Conservation (phyloP, 2,888 invertebrate genomes). For the Lasioglossum vierecki region DNA sequence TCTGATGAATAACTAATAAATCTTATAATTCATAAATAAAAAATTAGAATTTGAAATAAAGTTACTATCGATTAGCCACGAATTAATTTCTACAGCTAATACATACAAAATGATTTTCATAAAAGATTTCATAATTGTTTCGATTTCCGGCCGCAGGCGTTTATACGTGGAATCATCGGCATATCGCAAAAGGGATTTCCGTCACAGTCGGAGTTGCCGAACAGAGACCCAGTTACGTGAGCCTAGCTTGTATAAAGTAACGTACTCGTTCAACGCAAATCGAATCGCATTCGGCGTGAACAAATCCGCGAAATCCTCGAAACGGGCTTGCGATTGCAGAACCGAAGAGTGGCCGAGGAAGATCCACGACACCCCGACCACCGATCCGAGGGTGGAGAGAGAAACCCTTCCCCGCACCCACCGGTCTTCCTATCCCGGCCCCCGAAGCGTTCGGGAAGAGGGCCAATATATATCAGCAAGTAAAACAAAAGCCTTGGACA, state of each 20-base stretch:
- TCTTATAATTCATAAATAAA: too few relatives aligned
- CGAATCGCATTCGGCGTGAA: slow-evolving; percentile 30
- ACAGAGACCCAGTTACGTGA: neutral
- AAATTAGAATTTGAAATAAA: too few relatives aligned
- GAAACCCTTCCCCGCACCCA: slow-evolving; percentile 32
- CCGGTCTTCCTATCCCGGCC: slow-evolving; percentile 30
- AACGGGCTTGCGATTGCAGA: slow-evolving; percentile 25
- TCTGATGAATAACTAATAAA: too few relatives aligned
- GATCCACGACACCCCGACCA: slow-evolving; percentile 46
- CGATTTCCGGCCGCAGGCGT: neutral
- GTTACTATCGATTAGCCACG: neutral
- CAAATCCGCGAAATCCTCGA: slow-evolving; percentile 42
- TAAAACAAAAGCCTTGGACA: slow-evolving; percentile 81
- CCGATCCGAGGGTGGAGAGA: slow-evolving; percentile 12
- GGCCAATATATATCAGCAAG: slow-evolving; percentile 80
- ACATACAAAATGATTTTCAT: neutral
- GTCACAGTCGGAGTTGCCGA: neutral
- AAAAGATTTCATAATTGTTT: neutral
- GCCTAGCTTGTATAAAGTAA: slow-evolving; percentile 20
- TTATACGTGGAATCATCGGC: neutral
- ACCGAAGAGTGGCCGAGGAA: slow-evolving; percentile 33
- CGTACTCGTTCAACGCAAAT: slow-evolving; percentile 25
- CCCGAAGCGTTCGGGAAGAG: slow-evolving; percentile 59
- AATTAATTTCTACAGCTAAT: neutral
- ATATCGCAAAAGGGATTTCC: slow-evolving; percentile 10